Base-by-base conservation (phyloP, 1,140 invertebrate genomes). In the Mesaphorura yosii region DNA sequence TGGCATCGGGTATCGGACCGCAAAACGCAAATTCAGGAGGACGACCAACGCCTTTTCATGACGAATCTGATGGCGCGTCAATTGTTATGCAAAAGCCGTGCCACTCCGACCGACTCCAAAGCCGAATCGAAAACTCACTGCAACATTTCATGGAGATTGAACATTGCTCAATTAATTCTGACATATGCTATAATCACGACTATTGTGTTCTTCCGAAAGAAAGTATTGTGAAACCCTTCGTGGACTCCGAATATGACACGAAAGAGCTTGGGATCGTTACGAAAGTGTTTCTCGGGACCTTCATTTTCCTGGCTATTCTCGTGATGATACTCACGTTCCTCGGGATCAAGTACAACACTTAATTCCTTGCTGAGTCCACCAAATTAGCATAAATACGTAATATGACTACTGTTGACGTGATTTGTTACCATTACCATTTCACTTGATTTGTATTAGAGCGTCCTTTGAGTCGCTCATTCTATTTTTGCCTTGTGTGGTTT, bases 91-190 rank as follows among this genome's bases (percentile, higher is more conserved):
- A n/a, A n/a, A n/a, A n/a, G n/a, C n/a, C n/a, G 7, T 6, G 5
- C 28, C 23, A 5, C 25, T 53, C 12, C 22, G 41, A 28, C 15
- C 2, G 14, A 39, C 10, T 34, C n/a, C n/a, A 10, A 34, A 34
- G 31, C 31, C 31, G 10, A 34, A 31, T 47, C 1, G 44, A 41
- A 15, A 48, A 54, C 26, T 54, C 57, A 1, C 31, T 54, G 14
- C 39, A 45, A 14, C 57, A 58, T 37, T 39, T 22, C 12, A 20
- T 58, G 27, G 57, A 58, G 28, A 19, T 58, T 4, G 57, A 58
- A 23, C 57, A 58, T 14, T 58, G 57, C 25, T 29, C 48, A 10
- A 38, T 17, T 38, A 19, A 34, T 17, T 25, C 47, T 4, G 52
- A 58, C 7, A 58, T 58, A 41, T 58, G 57, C 20, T 41, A 53